These are phyloP conservation scores for Pheosia gnoma DNA, from an alignment of 2,888 invertebrate species.

Conservation along the genomic window DNA sequence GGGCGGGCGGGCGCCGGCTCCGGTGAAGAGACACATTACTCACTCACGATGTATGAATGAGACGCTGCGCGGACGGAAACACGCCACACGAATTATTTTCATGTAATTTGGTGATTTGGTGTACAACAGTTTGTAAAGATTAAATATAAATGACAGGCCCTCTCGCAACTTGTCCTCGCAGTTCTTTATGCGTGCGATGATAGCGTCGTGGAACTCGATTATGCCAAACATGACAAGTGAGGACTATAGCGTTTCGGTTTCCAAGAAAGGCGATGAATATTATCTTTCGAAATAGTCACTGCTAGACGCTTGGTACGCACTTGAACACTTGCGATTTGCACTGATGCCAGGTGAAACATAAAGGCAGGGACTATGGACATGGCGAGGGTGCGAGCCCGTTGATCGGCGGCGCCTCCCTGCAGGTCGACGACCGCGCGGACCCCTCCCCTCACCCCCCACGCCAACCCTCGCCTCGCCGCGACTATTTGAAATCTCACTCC, in stretches of 20 bases:
- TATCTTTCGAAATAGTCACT: too few species aligned
- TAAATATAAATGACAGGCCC: not conserved
- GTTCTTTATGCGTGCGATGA: not conserved
- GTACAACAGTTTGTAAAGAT: not conserved
- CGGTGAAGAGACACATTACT: slow-evolving; percentile 36
- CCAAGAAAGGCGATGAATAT: too few species aligned
- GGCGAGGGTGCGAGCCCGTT: slow-evolving; percentile 5
- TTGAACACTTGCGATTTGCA: too few species aligned
- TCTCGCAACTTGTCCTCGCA: not conserved
- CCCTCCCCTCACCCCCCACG: slow-evolving; percentile 6
- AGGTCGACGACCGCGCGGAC: slow-evolving; percentile 30
- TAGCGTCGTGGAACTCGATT: not conserved
- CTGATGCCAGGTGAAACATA: not conserved
- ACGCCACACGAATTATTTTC: not conserved
- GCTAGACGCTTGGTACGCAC: too few species aligned
- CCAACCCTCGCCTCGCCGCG: slow-evolving; percentile 13
- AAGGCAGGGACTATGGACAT: not conserved
- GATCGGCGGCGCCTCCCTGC: not conserved
- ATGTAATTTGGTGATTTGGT: not conserved
- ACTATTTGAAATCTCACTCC: slow-evolving; percentile 33
- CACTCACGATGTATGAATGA: slow-evolving; percentile 33
- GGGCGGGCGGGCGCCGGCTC: slow-evolving; percentile 12
- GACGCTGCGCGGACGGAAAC: slow-evolving; percentile 18
- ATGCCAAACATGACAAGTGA: too few species aligned
- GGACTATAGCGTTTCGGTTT: too few species aligned